These are phyloP conservation scores for Sterrhoptilus dennistouni DNA, from an alignment of 2,113 vertebrate genomes.

Conservation along the genomic window DNA sequence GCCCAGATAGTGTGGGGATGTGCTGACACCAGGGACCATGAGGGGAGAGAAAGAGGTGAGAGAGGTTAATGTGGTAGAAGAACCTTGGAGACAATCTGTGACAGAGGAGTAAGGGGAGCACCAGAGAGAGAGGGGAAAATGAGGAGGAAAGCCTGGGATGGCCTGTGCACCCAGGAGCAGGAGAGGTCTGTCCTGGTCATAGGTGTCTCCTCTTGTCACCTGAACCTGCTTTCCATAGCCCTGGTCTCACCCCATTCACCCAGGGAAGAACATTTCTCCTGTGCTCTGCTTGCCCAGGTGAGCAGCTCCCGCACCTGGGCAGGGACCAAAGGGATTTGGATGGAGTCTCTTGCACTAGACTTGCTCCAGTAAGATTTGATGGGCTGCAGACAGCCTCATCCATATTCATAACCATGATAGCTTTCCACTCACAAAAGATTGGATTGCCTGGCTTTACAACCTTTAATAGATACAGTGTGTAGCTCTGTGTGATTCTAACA, in stretches of 20 bases:
- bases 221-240: neutral
- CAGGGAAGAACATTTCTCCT: accelerated
- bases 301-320: neutral
- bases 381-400: neutral
- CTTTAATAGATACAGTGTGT: neutral
- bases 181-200: neutral
- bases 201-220: neutral
- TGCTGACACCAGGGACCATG: neutral
- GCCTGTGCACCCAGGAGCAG: neutral
- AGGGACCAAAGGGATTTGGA: neutral
- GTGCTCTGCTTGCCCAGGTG: neutral
- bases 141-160: too few relatives aligned
- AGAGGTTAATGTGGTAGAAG: too few relatives aligned
- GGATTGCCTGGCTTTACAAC: neutral
- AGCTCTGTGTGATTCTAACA: neutral
- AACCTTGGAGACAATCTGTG: neutral
- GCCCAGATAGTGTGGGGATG: neutral
- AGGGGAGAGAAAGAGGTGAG: neutral
- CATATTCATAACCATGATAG: neutral
- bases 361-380: neutral
- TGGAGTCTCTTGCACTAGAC: neutral
- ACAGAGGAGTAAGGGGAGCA: neutral
- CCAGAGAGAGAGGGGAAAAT: neutral
- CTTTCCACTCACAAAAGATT: neutral
- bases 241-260: neutral